Base-by-base conservation (phyloP, 1,140 invertebrate species). In the Saccostrea echinata region DNA sequence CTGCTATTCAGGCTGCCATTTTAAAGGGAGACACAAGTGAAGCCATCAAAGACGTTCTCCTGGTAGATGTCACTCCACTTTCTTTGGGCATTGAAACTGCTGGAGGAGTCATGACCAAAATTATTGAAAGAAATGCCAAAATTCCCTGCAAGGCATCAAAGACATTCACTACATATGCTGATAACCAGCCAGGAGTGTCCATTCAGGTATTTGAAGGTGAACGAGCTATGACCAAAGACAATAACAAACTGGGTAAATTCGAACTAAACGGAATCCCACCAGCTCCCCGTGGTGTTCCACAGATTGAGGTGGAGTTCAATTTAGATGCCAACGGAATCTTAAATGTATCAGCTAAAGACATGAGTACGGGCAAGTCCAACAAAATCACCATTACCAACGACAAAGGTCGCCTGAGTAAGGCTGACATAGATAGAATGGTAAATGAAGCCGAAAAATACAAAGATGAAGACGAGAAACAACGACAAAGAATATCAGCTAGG, bases 191-290 rank as follows among this genome's bases (percentile, higher is more conserved):
- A 21, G 97, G 96, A 61, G 97, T 98, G 1, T 95, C 96, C 27
- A 97, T 94, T 83, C 92, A 94, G 64, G 96, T 97, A 13, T 98
- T 97, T 92, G 98, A 98, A 95, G 98, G 98, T n/a, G 98, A 98
- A 95, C 96, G 97, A 91, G 97, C 97, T 35, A 98, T 98, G 97
- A 98, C 98, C 87, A 96, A 96, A 91, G 96, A 96, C 91, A 96
- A 96, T 91, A 98, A 98, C 57, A 71, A 85, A 30, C 88, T 93
- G 18, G 92, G 92, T 8, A 33, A 53, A 9, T 93, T 93, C 53
- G 97, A 99, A 92, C 96, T 99, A 13, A 97, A 97, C 88, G 98
- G 97, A 76, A 98, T 99, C 91, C 98, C 98, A 35, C 98, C 98
- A 16, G 98, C 98, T 89, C 98, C 98, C 0, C 96, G 98, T 83